Evolutionary conservation across 1,140 invertebrate species (phyloP).

Genomic region (Asobara japonica): DNA sequence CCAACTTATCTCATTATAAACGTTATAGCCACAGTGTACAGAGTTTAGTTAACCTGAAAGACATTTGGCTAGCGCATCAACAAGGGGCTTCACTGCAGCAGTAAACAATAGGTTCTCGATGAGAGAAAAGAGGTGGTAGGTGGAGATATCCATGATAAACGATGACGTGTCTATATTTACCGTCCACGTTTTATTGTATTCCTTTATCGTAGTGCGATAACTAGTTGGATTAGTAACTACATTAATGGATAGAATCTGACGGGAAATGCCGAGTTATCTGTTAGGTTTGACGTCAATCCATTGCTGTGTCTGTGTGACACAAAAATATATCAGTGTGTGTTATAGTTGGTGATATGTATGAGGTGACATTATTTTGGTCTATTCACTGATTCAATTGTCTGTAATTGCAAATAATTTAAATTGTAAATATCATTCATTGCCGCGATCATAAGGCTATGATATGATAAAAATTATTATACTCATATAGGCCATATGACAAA

Average conservation of each 20-base stretch:
- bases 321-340: not conserved
- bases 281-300: slow-evolving; percentile 27
- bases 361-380: no score
- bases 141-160: not conserved
- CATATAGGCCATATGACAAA: no score
- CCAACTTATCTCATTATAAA: not conserved
- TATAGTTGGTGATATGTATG: not conserved
- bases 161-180: not conserved
- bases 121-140: not conserved
- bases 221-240: slow-evolving; percentile 25
- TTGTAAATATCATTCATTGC: no score
- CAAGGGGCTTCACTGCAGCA: not conserved
- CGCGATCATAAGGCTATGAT: no score
- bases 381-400: no score
- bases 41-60: not conserved
- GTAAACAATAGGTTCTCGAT: not conserved
- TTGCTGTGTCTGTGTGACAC: not conserved
- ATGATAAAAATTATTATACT: no score
- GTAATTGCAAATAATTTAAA: no score
- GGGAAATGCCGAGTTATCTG: slow-evolving; percentile 26
- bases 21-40: not conserved
- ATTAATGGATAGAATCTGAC: slow-evolving; percentile 22
- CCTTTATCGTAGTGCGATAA: not conserved
- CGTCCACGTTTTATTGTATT: not conserved
- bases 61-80: not conserved